These are phyloP conservation scores for Mobula birostris DNA, from an alignment of 2,113 vertebrate genomes.

Conservation along the genomic window DNA sequence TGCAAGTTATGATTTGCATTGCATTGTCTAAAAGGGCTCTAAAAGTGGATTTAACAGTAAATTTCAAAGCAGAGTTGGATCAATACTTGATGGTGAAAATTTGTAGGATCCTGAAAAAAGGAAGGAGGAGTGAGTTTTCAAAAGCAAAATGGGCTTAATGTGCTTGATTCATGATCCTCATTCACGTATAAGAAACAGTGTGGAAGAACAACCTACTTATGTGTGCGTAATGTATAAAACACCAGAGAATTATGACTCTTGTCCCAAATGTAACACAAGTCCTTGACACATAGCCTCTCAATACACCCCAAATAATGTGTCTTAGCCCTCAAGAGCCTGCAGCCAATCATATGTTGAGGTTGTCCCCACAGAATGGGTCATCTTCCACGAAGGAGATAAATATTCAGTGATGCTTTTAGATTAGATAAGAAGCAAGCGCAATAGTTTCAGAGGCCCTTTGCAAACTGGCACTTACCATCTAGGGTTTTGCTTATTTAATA, in stretches of 20 bases:
- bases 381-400: not conserved
- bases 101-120: too few species aligned
- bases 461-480: conserved; percentile 47
- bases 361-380: not conserved
- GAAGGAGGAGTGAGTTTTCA: too few species aligned
- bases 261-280: not conserved
- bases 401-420: conserved; percentile 20
- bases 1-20: too few species aligned
- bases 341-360: not conserved
- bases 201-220: too few species aligned
- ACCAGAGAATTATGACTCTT: not conserved
- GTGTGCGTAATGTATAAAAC: not conserved
- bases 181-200: too few species aligned
- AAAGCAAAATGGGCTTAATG: too few species aligned
- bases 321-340: not conserved
- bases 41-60: too few species aligned
- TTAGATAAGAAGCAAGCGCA: not conserved
- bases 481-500: conserved; percentile 49
- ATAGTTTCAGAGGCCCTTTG: conserved; percentile 15
- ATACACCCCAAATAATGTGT: not conserved
- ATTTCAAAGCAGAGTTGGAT: too few species aligned
- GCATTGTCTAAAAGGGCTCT: too few species aligned
- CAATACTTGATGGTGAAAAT: too few species aligned
- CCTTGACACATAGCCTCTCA: not conserved
- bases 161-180: too few species aligned